These are phyloP conservation scores for Gibbula magus DNA, from an alignment of 2,888 invertebrate genomes.

Conservation along the genomic window DNA sequence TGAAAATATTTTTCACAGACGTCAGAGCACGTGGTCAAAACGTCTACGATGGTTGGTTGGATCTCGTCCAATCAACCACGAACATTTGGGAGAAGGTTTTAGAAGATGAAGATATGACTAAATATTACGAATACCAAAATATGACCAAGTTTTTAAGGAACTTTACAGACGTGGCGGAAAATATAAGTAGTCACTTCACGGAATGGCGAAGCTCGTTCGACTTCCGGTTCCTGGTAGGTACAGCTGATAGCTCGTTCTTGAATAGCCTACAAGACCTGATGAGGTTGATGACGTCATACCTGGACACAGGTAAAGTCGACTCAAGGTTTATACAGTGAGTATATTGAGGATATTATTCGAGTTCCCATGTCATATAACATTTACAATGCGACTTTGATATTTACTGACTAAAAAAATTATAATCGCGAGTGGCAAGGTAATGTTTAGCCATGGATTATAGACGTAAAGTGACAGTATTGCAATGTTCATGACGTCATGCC, in stretches of 20 bases:
- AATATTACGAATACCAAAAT: slow-evolving; percentile 53
- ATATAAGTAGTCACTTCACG: slow-evolving; percentile 28
- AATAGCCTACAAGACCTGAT: slow-evolving; percentile 43
- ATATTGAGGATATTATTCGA: no score
- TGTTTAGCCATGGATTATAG: no score
- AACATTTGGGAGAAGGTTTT: slow-evolving; percentile 55
- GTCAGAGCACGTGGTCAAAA: slow-evolving; percentile 57
- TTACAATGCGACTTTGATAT: no score
- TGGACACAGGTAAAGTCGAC: slow-evolving; percentile 48
- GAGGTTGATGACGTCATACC: slow-evolving; percentile 42
- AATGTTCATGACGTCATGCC: no score
- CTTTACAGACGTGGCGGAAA: slow-evolving; percentile 34
- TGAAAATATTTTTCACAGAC: slow-evolving; percentile 55
- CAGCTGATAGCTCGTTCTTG: slow-evolving; percentile 51
- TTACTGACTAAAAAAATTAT: no score
- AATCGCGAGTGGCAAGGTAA: no score
- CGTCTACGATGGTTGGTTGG: slow-evolving; percentile 54
- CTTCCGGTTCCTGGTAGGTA: slow-evolving; percentile 45
- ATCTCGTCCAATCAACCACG: slow-evolving; percentile 36
- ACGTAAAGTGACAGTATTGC: no score
- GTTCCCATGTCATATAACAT: no score
- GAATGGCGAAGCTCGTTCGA: slow-evolving; percentile 40
- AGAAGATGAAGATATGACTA: slow-evolving; percentile 52
- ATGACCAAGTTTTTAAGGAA: slow-evolving; percentile 45
- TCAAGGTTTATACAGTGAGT: slow-evolving; percentile 25